Conservation (phyloP, 1,140 invertebrate species). For the Calycopis cecrops region DNA sequence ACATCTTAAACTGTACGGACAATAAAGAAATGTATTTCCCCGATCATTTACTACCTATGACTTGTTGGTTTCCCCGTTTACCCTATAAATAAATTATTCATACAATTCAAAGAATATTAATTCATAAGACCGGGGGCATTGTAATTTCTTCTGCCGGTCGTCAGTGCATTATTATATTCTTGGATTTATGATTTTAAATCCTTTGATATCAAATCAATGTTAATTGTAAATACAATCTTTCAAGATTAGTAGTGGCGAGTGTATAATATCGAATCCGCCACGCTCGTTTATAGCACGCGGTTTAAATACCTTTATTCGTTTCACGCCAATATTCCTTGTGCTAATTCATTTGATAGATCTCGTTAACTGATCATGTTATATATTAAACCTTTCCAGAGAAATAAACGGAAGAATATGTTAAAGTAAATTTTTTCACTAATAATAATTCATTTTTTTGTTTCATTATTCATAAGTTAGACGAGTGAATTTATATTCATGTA, state of each 20-base stretch:
- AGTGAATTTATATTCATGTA: too few species aligned
- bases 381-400: too few species aligned
- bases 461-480: too few species aligned
- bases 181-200: conserved; percentile 34
- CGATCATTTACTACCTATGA: not conserved
- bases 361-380: not conserved
- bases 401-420: too few species aligned
- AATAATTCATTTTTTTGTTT: too few species aligned
- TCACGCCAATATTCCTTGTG: conserved; percentile 8
- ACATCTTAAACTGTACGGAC: too few species aligned
- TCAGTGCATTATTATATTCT: conserved; percentile 38
- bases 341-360: not conserved
- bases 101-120: not conserved
- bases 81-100: too few species aligned
- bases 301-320: conserved; percentile 12
- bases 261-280: conserved; percentile 63
- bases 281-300: conserved; percentile 54
- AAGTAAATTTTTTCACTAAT: too few species aligned
- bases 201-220: conserved; percentile 13
- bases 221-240: conserved; percentile 48
- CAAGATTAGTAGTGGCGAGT: conserved; percentile 59
- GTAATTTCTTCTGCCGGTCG: too few species aligned
- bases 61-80: not conserved
- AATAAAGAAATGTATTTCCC: too few species aligned
- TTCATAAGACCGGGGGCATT: conserved; percentile 11